Evolutionary conservation across 2,888 invertebrate genomes (phyloP).

Genomic region (Heliothis peltigera): DNA sequence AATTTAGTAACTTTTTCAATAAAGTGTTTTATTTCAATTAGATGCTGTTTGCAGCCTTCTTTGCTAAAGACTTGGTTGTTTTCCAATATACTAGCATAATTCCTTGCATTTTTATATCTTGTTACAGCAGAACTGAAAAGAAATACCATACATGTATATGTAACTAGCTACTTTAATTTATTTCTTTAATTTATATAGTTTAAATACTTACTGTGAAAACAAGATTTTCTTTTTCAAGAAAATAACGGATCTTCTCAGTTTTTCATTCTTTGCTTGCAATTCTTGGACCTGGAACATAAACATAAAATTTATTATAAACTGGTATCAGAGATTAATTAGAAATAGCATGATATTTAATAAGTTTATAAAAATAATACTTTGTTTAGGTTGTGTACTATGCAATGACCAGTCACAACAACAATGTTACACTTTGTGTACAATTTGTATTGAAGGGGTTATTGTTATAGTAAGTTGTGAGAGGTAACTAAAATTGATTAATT

Average conservation of each 20-base stretch:
- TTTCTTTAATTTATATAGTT: not conserved
- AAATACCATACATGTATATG: not conserved
- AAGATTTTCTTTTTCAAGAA: constrained; percentile 74
- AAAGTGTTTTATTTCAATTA: constrained; percentile 71
- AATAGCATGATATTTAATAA: too few species aligned
- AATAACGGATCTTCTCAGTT: constrained; percentile 57
- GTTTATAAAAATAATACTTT: too few species aligned
- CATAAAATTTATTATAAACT: constrained; percentile 1
- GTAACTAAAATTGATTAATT: too few species aligned
- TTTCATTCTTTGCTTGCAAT: constrained; percentile 22
- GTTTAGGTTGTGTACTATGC: too few species aligned
- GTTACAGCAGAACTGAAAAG: constrained; percentile 36
- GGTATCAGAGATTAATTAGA: not conserved
- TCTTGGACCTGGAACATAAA: constrained; percentile 60
- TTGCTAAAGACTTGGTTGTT: constrained; percentile 66
- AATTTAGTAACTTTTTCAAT: constrained; percentile 68
- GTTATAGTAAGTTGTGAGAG: too few species aligned
- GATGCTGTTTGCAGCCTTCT: constrained; percentile 75
- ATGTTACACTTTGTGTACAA: too few species aligned
- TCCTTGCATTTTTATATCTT: constrained; percentile 14
- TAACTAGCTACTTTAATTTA: not conserved
- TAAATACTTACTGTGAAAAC: constrained; percentile 74
- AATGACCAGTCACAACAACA: too few species aligned
- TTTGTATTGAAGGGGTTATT: too few species aligned
- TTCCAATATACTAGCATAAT: constrained; percentile 48